phyloP scores from a whole-genome alignment of 2,113 vertebrate genomes.

The Gobius niger region DNA sequence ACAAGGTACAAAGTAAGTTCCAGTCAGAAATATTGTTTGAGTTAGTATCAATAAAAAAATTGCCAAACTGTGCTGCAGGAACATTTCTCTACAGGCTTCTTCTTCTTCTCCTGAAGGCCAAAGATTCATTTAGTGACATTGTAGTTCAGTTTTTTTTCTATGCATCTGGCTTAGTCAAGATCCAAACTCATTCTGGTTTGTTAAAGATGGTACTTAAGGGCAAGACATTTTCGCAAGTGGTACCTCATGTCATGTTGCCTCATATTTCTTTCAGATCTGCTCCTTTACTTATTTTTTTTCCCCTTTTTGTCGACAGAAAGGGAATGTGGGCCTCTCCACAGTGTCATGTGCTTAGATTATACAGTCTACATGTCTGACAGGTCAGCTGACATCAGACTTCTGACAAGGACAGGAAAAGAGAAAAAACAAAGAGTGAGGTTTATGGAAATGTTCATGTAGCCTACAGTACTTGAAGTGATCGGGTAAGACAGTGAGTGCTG shows the following conservation, averaged over 20 bases:
- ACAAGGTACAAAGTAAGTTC: no score
- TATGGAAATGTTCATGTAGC: conserved; percentile 11
- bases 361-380: conserved; percentile 12
- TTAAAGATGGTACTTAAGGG: neutral
- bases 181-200: neutral
- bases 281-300: neutral
- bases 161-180: neutral
- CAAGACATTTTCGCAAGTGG: neutral
- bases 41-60: no score
- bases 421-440: conserved; percentile 2
- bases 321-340: conserved; percentile 4
- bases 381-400: conserved; percentile 28
- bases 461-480: conserved; percentile 11
- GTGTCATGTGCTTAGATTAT: neutral
- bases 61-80: no score
- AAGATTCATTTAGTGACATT: no score
- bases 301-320: neutral
- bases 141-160: neutral
- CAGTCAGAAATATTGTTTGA: no score
- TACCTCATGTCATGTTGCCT: conserved; percentile 15
- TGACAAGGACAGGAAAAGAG: conserved; percentile 16
- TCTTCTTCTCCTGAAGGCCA: no score
- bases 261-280: conserved; percentile 17
- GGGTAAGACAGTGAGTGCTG: conserved; percentile 5
- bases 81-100: no score